These are phyloP conservation scores for Cantharis lateralis DNA, from an alignment of 2,888 invertebrate genomes.

Conservation along the genomic window DNA sequence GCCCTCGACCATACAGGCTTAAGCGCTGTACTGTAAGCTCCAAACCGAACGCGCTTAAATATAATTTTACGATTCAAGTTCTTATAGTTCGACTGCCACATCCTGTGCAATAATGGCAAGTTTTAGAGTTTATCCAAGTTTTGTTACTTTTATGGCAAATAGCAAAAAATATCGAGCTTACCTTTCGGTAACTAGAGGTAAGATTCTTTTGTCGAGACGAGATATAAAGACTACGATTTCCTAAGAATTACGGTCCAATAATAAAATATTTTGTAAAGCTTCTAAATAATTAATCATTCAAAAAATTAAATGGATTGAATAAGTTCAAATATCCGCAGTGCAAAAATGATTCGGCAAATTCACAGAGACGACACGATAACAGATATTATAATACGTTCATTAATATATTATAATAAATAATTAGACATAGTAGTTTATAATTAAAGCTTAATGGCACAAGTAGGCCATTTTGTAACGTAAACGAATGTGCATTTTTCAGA, in stretches of 20 bases:
- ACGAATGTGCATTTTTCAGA: no score
- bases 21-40: neutral
- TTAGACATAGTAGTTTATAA: no score
- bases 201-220: no score
- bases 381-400: no score
- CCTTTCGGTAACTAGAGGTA: no score
- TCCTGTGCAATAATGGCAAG: neutral
- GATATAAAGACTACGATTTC: neutral
- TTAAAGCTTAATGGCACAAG: no score
- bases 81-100: neutral
- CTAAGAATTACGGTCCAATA: neutral
- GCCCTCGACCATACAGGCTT: neutral
- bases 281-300: neutral
- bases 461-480: no score
- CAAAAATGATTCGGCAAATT: no score
- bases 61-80: neutral
- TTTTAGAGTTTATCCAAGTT: neutral
- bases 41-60: neutral
- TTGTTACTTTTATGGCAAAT: neutral
- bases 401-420: no score
- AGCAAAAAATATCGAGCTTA: neutral
- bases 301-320: neutral
- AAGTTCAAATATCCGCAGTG: neutral
- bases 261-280: neutral
- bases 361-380: no score